Evolutionary conservation across 2,888 invertebrate genomes (phyloP), one percentile per base, ranked within the genome.

Genomic region (Orthonychiurus folsomi): DNA sequence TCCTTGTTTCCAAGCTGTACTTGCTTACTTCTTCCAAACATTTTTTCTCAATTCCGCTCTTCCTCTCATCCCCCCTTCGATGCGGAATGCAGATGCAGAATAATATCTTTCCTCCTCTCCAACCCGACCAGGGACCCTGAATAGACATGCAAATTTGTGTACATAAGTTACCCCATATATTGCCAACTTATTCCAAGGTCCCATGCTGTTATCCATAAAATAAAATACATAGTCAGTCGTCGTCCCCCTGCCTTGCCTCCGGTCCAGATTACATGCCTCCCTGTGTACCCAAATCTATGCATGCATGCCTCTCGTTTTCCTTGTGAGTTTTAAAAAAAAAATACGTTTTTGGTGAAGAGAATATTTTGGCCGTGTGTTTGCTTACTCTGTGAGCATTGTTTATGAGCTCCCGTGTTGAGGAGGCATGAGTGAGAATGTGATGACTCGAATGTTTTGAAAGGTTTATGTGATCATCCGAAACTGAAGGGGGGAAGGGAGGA

Each of bases 381-480:
- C 47, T 55, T 54, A 47, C 61, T 55, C 47, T 61, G 57, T 56
- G 48, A 50, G 50, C 25, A 50, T 60, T 53, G 50, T 60, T 47
- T 26, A 60, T 54, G 24, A n/a, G 52, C 20, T 52, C 20, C 5
- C 37, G 37, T 37, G 37, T 21, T 20, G 5, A 56, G 25, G 27
- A n/a, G n/a, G n/a, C n/a, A n/a, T n/a, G n/a, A n/a, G n/a, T 20
- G 9, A 3, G 48, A 48, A 48, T 26, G 26, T 2, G 48, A 50
- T 59, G 59, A 23, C 55, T 63, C 37, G 28, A 50, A 48, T 62
- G 50, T 63, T 66, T 61, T 66, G 66, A 66, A 63, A 66, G 66
- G 61, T 66, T 66, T 66, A 63, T 66, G 59, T 37, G 37, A 37
- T 37, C 37, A 37, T 37, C 37, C 15, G 52, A 52, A 52, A 52